Percentiles rank a stretch among this genome's conserved stretches.
Evolutionary conservation across 2,797 vertebrate species (phyloP).

Genomic region (Syndactyla subalaris): DNA sequence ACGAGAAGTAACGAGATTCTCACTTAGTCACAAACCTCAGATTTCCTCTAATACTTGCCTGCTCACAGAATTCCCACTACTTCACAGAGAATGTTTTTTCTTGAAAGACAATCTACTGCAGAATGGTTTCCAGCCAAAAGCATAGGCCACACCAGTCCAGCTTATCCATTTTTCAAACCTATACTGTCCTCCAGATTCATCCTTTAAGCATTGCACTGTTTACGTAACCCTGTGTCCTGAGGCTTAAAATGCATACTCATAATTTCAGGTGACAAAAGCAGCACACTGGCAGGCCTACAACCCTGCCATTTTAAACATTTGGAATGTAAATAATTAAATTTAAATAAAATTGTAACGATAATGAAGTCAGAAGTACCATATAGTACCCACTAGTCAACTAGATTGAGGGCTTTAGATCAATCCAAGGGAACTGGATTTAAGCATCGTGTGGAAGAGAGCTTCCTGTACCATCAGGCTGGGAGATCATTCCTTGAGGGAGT

Average conservation of each 20-base stretch:
- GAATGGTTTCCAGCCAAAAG: not conserved
- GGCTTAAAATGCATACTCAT: accelerated
- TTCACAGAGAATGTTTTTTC: not conserved
- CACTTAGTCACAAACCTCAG: not conserved
- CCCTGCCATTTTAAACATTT: not conserved
- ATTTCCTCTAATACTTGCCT: not conserved
- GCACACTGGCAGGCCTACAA: not conserved
- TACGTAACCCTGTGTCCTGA: not conserved
- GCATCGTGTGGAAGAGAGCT: not conserved
- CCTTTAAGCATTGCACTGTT: not conserved
- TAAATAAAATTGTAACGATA: not conserved
- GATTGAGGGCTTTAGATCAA: not conserved
- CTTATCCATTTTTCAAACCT: not conserved
- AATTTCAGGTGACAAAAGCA: not conserved
- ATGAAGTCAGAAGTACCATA: not conserved
- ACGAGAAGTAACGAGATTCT: not conserved
- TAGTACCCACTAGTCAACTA: not conserved
- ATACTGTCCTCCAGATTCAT: not conserved
- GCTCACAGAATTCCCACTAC: not conserved
- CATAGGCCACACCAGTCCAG: not conserved
- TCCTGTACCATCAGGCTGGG: not conserved
- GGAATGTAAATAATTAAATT: not conserved
- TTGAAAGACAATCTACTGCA: not conserved
- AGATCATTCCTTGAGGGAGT: not conserved
- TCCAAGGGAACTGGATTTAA: not conserved